These are phyloP conservation scores for Phorcus lineatus DNA, from an alignment of 2,888 invertebrate genomes.

Conservation along the genomic window DNA sequence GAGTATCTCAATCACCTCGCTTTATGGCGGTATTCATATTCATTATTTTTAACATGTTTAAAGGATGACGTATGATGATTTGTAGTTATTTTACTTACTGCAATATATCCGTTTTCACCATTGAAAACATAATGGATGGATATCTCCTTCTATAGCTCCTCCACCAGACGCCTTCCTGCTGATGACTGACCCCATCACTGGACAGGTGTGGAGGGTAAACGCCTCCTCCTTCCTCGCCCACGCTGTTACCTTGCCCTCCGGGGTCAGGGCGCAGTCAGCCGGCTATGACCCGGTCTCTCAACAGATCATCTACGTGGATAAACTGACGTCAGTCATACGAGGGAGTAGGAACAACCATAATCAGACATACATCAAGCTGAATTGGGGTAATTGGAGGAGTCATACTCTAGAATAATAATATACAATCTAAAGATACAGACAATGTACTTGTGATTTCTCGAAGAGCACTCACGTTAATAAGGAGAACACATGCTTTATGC, in stretches of 20 bases:
- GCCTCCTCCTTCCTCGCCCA: background rate
- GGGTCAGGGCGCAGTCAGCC: background rate
- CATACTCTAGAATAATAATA: too few relatives aligned
- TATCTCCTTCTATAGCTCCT: background rate
- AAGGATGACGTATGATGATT: too few relatives aligned
- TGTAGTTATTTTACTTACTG: too few relatives aligned
- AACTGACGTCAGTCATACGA: background rate
- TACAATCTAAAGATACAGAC: too few relatives aligned
- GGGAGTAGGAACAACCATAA: background rate
- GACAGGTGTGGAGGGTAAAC: background rate
- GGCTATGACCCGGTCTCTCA: background rate
- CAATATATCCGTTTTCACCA: background rate
- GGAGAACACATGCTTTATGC: too few relatives aligned
- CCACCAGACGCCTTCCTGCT: constrained; percentile 7
- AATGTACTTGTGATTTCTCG: too few relatives aligned
- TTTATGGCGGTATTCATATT: too few relatives aligned
- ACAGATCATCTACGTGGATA: background rate
- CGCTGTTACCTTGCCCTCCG: background rate
- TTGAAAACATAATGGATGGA: background rate
- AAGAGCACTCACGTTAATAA: too few relatives aligned
- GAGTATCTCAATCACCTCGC: too few relatives aligned
- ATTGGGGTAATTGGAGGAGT: background rate
- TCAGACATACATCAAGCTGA: background rate
- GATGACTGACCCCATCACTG: background rate
- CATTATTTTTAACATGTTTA: too few relatives aligned